Percentiles rank a stretch among this genome's conserved stretches.
These are phyloP conservation scores for Myotis pilosus DNA, from an alignment of 2,797 vertebrate genomes.

Conservation along the genomic window DNA sequence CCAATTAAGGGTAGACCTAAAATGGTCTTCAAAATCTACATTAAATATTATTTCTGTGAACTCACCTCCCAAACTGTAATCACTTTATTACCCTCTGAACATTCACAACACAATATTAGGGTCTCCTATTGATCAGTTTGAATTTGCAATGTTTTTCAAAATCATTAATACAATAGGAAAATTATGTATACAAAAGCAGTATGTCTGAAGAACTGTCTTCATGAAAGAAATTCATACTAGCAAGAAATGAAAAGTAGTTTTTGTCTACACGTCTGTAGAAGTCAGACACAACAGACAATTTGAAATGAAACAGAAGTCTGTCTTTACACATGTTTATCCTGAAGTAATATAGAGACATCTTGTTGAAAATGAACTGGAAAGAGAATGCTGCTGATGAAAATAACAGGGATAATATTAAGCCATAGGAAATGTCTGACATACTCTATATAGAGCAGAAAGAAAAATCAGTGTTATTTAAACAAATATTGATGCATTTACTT, in stretches of 20 bases:
- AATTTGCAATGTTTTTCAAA: slow-evolving; percentile 5
- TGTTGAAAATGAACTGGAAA: neutral
- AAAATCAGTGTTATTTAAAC: neutral
- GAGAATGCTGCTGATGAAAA: neutral
- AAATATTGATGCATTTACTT: neutral
- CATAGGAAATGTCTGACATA: neutral
- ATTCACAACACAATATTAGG: neutral
- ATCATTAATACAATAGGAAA: neutral
- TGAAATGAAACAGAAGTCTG: slow-evolving; percentile 2
- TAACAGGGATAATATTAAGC: neutral
- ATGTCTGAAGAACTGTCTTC: neutral
- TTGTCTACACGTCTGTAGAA: slow-evolving; percentile 33
- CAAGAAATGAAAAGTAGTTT: neutral
- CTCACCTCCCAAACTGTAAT: neutral
- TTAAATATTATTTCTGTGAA: neutral
- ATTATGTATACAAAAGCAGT: neutral
- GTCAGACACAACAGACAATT: neutral
- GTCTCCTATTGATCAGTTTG: neutral
- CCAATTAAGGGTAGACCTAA: neutral
- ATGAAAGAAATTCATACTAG: neutral
- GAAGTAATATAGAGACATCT: neutral
- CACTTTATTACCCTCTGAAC: neutral
- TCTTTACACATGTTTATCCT: neutral
- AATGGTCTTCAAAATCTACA: neutral
- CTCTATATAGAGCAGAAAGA: neutral